A percentile compares a stretch with the other conserved stretches of the same genome.
Conservation (phyloP, 2,113 vertebrate genomes). For the Atlantisia rogersi region DNA sequence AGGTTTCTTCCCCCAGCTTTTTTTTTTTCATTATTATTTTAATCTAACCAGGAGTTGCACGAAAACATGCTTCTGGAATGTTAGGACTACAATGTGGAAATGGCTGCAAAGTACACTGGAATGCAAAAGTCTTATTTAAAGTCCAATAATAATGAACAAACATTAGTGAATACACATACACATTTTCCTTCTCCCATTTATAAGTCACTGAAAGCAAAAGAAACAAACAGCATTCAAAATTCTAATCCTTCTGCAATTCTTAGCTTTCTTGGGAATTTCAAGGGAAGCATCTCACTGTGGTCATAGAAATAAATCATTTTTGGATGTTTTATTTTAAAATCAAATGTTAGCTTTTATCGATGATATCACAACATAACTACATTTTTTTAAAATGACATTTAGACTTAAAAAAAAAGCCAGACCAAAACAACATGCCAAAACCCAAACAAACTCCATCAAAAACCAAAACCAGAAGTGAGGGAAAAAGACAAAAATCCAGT, state of each 20-base stretch:
- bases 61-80: neutral
- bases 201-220: neutral
- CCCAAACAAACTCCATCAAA: neutral
- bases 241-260: neutral
- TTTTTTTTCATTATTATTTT: neutral
- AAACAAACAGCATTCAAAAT: neutral
- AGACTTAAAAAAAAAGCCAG: neutral
- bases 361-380: neutral
- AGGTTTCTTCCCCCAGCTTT: rapidly evolving
- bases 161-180: neutral
- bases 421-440: too few relatives aligned
- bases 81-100: neutral
- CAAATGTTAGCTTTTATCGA: neutral
- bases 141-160: neutral
- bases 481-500: neutral
- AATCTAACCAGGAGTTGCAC: neutral
- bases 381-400: neutral
- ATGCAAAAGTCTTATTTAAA: neutral
- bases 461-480: neutral
- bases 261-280: neutral
- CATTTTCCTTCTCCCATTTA: neutral
- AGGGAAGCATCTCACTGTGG: neutral
- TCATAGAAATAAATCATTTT: neutral
- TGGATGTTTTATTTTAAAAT: neutral
- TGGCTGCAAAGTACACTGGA: neutral